These are phyloP conservation scores for Lucifuga dentata DNA, from an alignment of 2,113 vertebrate genomes.

Conservation along the genomic window DNA sequence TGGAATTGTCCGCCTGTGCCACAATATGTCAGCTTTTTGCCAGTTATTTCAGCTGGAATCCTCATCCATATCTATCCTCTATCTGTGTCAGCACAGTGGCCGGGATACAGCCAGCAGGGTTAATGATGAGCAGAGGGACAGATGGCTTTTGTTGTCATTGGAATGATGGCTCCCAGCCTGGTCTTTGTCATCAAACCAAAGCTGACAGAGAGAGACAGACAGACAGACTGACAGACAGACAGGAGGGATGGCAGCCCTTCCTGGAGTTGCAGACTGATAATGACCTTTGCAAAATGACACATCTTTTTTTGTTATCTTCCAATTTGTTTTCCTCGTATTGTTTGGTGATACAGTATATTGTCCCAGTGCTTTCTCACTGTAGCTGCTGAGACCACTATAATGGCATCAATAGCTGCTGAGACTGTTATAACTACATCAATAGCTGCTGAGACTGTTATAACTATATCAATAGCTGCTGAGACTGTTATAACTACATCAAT, in stretches of 20 bases:
- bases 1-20: slow-evolving; percentile 34
- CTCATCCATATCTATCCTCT: slow-evolving; percentile 44
- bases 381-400: too few species aligned
- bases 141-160: slow-evolving; percentile 71
- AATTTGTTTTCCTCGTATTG: slow-evolving; percentile 6
- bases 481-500: too few species aligned
- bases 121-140: slow-evolving; percentile 69
- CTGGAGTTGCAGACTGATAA: slow-evolving; percentile 2
- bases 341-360: neutral
- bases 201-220: slow-evolving; percentile 28
- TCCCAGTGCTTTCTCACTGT: too few species aligned
- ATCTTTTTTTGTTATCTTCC: neutral
- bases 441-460: too few species aligned
- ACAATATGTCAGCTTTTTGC: slow-evolving; percentile 33
- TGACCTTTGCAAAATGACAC: slow-evolving; percentile 44
- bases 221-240: neutral
- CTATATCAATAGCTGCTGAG: too few species aligned
- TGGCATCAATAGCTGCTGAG: too few species aligned
- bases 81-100: slow-evolving; percentile 49
- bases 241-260: slow-evolving; percentile 28
- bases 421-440: too few species aligned
- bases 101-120: slow-evolving; percentile 56
- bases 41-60: slow-evolving; percentile 48
- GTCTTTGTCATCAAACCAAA: slow-evolving; percentile 50
- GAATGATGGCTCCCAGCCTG: slow-evolving; percentile 60